Evolutionary conservation across 2,113 vertebrate genomes (phyloP), one percentile per base, ranked within the genome.

Genomic region (Larimichthys crocea): DNA sequence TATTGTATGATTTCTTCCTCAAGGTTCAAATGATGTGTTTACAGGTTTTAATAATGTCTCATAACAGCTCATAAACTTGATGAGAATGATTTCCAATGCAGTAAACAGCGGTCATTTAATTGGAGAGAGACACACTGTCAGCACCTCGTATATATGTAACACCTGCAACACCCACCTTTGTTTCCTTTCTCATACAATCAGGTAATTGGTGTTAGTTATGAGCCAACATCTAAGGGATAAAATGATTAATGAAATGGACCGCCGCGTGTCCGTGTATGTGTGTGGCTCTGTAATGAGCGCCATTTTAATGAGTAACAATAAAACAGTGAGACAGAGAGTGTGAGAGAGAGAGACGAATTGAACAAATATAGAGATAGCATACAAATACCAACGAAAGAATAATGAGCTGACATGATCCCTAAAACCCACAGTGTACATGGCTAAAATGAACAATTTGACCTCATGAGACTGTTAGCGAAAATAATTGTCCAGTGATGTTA

Each of bases 191-290:
- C 31, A 44, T 48, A 74, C 59, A 55, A 70, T 49, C 60, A 62
- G 40, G 3, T 85, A 78, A 86, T 86, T 84, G 72, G 77, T 74
- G 61, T 78, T 74, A 35, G 63, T 68, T 60, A 61, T 61, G 64
- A 79, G 70, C 74, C 52, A 19, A 50, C 20, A 20, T 73, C 59
- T n/a, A 4, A 62, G 31, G 80, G 72, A 86, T 66, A 22, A 59
- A 69, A 67, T 78, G 52, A 80, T 62, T 68, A 49, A 83, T 81
- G 16, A 60, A 67, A 70, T 3, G 53, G 40, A 31, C 10, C 5
- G n/a, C 6, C 3, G 57, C 10, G 12, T 40, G 61, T 56, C 50
- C 57, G 49, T 35, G 46, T 50, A 22, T 56, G 61, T 17, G 53
- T 63, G 60, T 11, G 67, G 17, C 44, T 22, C 29, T 65, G n/a